Conservation (phyloP, 2,113 vertebrate genomes). For the Turnix velox region DNA sequence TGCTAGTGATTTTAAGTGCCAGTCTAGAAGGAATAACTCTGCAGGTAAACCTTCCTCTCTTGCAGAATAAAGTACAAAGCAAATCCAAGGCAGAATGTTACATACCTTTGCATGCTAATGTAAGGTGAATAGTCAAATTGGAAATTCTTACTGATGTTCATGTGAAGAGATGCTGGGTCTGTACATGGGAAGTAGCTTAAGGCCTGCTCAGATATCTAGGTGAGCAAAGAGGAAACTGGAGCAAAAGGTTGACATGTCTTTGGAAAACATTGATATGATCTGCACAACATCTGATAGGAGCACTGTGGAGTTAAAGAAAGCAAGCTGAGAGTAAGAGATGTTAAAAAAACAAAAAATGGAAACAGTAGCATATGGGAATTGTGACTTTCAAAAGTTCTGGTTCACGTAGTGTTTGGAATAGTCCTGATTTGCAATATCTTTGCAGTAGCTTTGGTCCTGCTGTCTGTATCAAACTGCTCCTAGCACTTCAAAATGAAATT, state of each 20-base stretch:
- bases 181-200: neutral
- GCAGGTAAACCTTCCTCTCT: neutral
- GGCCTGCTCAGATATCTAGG: neutral
- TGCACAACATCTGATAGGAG: neutral
- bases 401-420: neutral
- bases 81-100: neutral
- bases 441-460: neutral
- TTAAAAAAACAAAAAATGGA: neutral
- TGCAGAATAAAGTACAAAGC: constrained; percentile 8
- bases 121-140: neutral
- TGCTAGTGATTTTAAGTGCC: neutral
- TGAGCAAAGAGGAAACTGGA: neutral
- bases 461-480: neutral
- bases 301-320: neutral
- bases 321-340: neutral
- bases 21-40: constrained; percentile 11
- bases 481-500: neutral
- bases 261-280: neutral
- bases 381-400: neutral
- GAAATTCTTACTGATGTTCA: neutral
- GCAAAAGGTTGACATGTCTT: constrained; percentile 15
- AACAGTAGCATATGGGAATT: neutral
- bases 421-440: neutral
- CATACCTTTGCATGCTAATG: neutral
- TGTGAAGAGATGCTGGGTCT: neutral